Conservation (phyloP, 2,888 invertebrate species). For the Stegophylla sp. region DNA sequence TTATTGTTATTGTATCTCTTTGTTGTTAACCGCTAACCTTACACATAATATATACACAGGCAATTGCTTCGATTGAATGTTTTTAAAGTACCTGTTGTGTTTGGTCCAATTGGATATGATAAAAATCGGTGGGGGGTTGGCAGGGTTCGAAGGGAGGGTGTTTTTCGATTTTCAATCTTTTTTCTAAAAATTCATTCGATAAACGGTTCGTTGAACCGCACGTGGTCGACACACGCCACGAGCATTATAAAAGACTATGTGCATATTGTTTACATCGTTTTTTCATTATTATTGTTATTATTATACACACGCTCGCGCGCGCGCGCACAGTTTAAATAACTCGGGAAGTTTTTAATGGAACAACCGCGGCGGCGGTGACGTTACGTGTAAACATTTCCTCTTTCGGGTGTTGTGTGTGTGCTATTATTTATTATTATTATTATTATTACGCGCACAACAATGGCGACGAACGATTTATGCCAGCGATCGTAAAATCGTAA, state of each 20-base stretch:
- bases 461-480: slow-evolving; percentile 51
- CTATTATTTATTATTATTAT: slow-evolving; percentile 15
- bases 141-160: slow-evolving; percentile 8
- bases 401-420: neutral
- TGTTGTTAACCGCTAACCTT: neutral
- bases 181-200: slow-evolving; percentile 42
- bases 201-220: slow-evolving; percentile 56
- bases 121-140: slow-evolving; percentile 1
- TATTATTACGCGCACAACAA: slow-evolving; percentile 40
- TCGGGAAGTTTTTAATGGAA: slow-evolving; percentile 53
- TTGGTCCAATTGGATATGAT: too few relatives aligned
- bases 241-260: slow-evolving; percentile 13
- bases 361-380: slow-evolving; percentile 5
- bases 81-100: neutral
- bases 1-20: neutral
- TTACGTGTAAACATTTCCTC: slow-evolving; percentile 41
- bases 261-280: slow-evolving; percentile 38
- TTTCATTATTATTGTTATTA: slow-evolving; percentile 17
- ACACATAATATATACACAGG: neutral
- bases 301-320: neutral
- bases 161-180: neutral
- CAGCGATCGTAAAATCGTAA: slow-evolving; percentile 43
- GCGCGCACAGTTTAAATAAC: slow-evolving; percentile 39
- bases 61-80: too few relatives aligned
- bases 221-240: slow-evolving; percentile 36